Evolutionary conservation across 2,113 vertebrate species (phyloP).

Genomic region (Equus quagga): DNA sequence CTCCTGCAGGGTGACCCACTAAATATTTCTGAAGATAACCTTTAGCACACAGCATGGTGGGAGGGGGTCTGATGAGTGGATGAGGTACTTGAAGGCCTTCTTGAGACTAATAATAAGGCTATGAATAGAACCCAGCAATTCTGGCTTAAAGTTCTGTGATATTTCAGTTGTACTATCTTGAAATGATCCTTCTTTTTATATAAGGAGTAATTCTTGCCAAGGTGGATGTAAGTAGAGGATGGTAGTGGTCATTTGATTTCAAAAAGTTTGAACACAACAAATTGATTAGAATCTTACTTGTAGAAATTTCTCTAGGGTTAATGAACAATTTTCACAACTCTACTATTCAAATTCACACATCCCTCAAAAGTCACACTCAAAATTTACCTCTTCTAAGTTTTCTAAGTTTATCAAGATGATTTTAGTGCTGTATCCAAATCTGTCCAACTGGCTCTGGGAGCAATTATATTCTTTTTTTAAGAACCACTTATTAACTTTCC

Average conservation of each 20-base stretch:
- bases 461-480: not conserved
- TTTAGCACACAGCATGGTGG: not conserved
- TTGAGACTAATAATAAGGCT: not conserved
- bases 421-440: conserved; percentile 28
- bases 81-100: not conserved
- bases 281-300: not conserved
- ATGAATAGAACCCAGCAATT: not conserved
- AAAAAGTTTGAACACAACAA: not conserved
- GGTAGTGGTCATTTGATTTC: not conserved
- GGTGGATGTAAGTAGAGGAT: not conserved
- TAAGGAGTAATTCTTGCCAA: not conserved
- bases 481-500: not conserved
- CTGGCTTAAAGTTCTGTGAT: not conserved
- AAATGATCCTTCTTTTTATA: not conserved
- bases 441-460: not conserved
- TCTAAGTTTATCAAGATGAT: not conserved
- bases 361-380: not conserved
- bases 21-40: conserved; percentile 8
- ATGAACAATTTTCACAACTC: not conserved
- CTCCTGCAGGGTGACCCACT: not conserved
- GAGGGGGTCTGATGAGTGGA: not conserved
- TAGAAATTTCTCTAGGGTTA: not conserved
- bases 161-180: not conserved
- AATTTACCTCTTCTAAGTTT: conserved; percentile 5
- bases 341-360: not conserved